Conservation (phyloP, 2,797 vertebrate genomes). For the Australoheros facetus region DNA sequence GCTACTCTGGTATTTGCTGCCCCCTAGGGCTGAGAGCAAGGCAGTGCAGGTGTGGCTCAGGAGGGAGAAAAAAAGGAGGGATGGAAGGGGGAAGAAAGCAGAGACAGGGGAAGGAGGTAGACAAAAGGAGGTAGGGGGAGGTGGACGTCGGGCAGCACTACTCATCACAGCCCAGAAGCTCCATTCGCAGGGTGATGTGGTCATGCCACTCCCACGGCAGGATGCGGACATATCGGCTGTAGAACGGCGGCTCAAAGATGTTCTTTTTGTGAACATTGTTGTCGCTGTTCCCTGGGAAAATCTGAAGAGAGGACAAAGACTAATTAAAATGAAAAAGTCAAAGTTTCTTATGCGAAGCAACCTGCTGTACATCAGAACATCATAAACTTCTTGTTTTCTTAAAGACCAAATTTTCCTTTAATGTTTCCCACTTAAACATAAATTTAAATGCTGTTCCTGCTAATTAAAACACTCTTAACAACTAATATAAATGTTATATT, state of each 20-base stretch:
- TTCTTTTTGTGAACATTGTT: constrained; percentile 97
- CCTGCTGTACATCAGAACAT: not conserved
- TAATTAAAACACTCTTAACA: not conserved
- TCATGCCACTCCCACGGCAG: constrained; percentile 95
- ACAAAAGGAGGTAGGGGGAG: not conserved
- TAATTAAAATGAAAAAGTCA: not conserved
- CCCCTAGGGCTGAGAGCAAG: constrained; percentile 75
- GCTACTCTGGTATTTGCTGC: constrained; percentile 71
- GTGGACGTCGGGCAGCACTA: constrained; percentile 43
- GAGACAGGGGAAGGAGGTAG: not conserved
- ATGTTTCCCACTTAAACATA: not conserved
- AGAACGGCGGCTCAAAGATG: constrained; percentile 86
- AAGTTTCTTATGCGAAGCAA: not conserved
- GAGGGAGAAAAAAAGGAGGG: constrained; percentile 15
- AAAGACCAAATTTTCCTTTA: not conserved
- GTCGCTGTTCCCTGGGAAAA: constrained; percentile 93
- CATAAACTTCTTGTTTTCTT: not conserved
- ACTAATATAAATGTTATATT: too few species aligned
- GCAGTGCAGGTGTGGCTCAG: constrained; percentile 77
- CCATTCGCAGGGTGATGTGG: constrained; percentile 92
- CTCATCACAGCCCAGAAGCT: constrained; percentile 92
- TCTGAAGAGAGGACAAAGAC: constrained; percentile 68
- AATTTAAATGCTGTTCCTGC: not conserved
- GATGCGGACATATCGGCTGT: constrained; percentile 86
- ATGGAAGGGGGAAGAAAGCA: not conserved